Evolutionary conservation across 53 echinoderm and acorn worm genomes (phyloP).

Genomic region (Echinometra lucunter): DNA sequence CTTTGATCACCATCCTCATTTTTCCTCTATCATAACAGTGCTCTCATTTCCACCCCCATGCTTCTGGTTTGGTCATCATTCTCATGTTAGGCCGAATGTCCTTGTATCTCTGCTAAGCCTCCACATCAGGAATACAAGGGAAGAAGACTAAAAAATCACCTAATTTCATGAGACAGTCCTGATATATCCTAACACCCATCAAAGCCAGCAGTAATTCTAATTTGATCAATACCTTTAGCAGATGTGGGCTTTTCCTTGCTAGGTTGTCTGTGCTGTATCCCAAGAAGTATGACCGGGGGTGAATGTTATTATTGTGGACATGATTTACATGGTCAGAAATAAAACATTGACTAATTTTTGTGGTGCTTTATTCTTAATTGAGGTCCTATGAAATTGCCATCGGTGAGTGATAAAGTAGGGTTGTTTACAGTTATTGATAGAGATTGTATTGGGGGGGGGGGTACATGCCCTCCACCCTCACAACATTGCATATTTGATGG

Average conservation of each 20-base stretch:
- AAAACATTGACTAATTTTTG: background rate
- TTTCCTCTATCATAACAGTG: slow-evolving; percentile 12
- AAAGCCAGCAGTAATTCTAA: slow-evolving; percentile 46
- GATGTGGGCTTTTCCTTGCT: slow-evolving; percentile 2
- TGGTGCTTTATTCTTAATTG: background rate
- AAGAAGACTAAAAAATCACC: slow-evolving; percentile 26
- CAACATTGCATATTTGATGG: background rate
- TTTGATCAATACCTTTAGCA: slow-evolving; percentile 43
- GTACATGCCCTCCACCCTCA: background rate
- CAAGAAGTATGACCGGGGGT: slow-evolving; percentile 4
- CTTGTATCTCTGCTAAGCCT: slow-evolving; percentile 26
- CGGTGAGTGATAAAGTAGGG: background rate
- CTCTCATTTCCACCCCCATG: slow-evolving; percentile 11
- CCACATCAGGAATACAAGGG: background rate
- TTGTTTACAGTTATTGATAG: background rate
- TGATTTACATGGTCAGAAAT: background rate
- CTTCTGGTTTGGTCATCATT: slow-evolving; percentile 22
- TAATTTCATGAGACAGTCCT: slow-evolving; percentile 49
- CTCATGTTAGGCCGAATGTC: slow-evolving; percentile 26
- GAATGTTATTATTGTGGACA: background rate
- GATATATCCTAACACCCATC: slow-evolving; percentile 44
- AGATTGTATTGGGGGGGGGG: no score
- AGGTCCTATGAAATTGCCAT: background rate
- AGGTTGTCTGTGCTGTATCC: background rate
- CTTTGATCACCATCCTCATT: background rate